Percentiles rank a stretch among this genome's conserved stretches.
These are phyloP conservation scores for Drosophila paranaensis DNA, from an alignment of 2,888 invertebrate genomes.

Conservation along the genomic window DNA sequence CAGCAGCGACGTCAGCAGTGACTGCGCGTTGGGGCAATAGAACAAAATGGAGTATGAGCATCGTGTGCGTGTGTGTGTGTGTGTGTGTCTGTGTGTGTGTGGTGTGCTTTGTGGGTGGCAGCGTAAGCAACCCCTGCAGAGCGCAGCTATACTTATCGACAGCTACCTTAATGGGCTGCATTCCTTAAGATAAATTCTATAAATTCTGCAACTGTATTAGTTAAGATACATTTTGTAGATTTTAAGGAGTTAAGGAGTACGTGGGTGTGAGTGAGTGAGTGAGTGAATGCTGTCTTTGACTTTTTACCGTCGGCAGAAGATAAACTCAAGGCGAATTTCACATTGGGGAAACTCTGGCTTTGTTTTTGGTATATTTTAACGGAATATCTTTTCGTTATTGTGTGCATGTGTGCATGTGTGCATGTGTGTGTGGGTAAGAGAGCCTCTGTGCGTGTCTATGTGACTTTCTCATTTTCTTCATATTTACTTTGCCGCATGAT, in stretches of 20 bases:
- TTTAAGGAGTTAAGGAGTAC: not conserved
- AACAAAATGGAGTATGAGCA: slow-evolving; percentile 68
- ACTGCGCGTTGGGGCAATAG: slow-evolving; percentile 63
- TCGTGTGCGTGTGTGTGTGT: slow-evolving; percentile 8
- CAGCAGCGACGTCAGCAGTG: slow-evolving; percentile 40
- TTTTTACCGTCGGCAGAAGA: slow-evolving; percentile 48
- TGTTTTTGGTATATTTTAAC: slow-evolving; percentile 1
- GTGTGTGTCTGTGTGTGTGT: slow-evolving; percentile 12
- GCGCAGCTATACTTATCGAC: slow-evolving; percentile 7
- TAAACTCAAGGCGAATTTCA: slow-evolving; percentile 40
- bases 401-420: not conserved
- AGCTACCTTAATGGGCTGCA: slow-evolving; percentile 20
- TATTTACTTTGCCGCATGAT: not conserved
- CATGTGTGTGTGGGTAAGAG: not conserved
- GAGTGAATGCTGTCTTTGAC: slow-evolving; percentile 3
- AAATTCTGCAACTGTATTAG: slow-evolving; percentile 14
- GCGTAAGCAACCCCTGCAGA: slow-evolving; percentile 31
- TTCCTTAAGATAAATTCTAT: slow-evolving; percentile 26
- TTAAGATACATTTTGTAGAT: slow-evolving; percentile 44
- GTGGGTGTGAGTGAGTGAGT: slow-evolving; percentile 17
- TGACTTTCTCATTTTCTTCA: slow-evolving; percentile 7
- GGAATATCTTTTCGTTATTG: not conserved
- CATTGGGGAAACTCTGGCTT: slow-evolving; percentile 41
- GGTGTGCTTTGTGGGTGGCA: slow-evolving; percentile 21
- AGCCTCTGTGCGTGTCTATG: not conserved